phyloP scores from a whole-genome alignment of 2,113 vertebrate genomes.

The Cebidichthys violaceus region DNA sequence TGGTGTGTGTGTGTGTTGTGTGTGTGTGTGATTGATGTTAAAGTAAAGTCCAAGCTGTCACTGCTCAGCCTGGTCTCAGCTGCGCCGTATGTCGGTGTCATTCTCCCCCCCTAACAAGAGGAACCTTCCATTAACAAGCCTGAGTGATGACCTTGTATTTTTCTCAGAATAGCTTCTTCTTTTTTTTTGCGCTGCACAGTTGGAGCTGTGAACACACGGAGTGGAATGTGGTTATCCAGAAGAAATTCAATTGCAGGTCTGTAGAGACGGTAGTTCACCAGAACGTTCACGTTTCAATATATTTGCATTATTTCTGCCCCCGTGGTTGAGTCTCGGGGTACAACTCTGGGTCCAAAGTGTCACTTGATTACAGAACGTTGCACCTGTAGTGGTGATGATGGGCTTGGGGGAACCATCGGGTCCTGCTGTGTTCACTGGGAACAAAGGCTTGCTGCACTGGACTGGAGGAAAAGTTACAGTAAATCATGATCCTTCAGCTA shows the following conservation, averaged over 20 bases:
- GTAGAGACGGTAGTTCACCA: background rate
- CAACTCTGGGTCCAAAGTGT: slow-evolving; percentile 4
- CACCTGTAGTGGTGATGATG: background rate
- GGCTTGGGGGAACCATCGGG: background rate
- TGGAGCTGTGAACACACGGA: background rate
- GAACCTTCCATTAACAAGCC: slow-evolving; percentile 48
- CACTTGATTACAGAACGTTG: slow-evolving; percentile 30
- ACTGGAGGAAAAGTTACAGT: background rate
- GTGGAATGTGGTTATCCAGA: background rate
- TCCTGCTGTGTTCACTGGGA: background rate
- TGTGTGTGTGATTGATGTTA: slow-evolving; percentile 23
- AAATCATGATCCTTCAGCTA: background rate
- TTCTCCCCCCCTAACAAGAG: slow-evolving; percentile 50
- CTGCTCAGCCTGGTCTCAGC: slow-evolving; percentile 31
- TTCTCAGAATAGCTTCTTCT: slow-evolving; percentile 6
- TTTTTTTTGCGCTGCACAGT: background rate
- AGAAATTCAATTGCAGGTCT: background rate
- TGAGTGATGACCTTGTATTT: slow-evolving; percentile 22
- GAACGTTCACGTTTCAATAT: slow-evolving; percentile 2
- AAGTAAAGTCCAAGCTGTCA: slow-evolving; percentile 34
- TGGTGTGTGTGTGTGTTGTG: background rate
- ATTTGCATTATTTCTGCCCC: background rate
- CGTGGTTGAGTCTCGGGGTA: background rate
- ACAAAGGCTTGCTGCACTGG: background rate
- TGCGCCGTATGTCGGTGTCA: slow-evolving; percentile 8